Evolutionary conservation across 2,797 vertebrate species (phyloP).

Genomic region (Decapterus maruadsi): DNA sequence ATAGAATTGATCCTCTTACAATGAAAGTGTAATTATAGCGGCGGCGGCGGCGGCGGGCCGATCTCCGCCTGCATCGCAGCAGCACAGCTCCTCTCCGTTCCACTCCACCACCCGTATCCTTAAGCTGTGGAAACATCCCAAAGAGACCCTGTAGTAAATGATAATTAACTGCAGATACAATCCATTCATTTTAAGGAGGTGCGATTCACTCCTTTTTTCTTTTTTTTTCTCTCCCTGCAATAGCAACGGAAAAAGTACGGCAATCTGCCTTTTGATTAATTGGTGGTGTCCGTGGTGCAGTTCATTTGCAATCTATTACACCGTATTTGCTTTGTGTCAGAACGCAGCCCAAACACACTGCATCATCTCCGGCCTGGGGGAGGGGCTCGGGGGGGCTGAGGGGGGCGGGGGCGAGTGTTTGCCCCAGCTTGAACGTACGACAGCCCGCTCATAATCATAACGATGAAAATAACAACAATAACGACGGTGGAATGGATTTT

Average conservation of each 20-base stretch:
- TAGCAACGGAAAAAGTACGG: constrained; percentile 63
- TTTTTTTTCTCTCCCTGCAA: constrained; percentile 6
- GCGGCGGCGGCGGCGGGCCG: constrained; percentile 59
- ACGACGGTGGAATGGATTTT: constrained; percentile 1
- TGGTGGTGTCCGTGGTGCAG: constrained; percentile 76
- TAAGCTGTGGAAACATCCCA: constrained; percentile 76
- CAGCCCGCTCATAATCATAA: constrained; percentile 22
- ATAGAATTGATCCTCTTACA: constrained; percentile 73
- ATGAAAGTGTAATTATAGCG: constrained; percentile 74
- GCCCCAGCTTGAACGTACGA: background rate
- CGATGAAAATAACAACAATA: constrained; percentile 1
- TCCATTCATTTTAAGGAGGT: constrained; percentile 81
- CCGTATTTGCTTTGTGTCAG: constrained; percentile 85
- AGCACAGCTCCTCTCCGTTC: constrained; percentile 57
- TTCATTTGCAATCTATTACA: constrained; percentile 87
- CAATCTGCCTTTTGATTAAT: constrained; percentile 84
- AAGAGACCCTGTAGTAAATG: constrained; percentile 80
- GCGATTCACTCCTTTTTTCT: constrained; percentile 52
- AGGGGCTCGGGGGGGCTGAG: background rate
- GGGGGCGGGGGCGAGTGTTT: constrained; percentile 6
- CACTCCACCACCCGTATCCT: constrained; percentile 68
- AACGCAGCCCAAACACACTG: constrained; percentile 81
- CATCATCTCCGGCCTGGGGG: constrained; percentile 75
- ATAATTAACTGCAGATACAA: constrained; percentile 84
- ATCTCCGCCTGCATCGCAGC: constrained; percentile 56